Percentiles rank a stretch among this genome's conserved stretches.
Conservation (phyloP, 2,888 invertebrate genomes). For the Lypha dubia region DNA sequence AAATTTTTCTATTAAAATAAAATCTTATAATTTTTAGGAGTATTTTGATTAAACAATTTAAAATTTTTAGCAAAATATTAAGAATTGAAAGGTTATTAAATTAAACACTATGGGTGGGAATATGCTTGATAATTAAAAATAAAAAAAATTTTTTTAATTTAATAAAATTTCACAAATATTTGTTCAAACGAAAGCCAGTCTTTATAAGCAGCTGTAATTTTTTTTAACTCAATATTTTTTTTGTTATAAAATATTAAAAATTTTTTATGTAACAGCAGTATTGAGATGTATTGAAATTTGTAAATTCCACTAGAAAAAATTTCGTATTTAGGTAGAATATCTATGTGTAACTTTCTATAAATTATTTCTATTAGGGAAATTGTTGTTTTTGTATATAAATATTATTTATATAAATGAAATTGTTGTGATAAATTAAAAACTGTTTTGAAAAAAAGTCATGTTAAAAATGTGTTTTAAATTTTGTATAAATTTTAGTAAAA, state of each 20-base stretch:
- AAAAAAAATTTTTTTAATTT: neutral
- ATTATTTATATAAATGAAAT: constrained; percentile 32
- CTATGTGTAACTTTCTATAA: constrained; percentile 5
- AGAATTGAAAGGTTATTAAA: constrained; percentile 10
- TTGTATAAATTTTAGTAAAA: no score
- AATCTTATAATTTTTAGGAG: neutral
- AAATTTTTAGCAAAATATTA: constrained; percentile 9
- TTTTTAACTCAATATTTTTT: constrained; percentile 24
- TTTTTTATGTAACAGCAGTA: neutral
- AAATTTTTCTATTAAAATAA: constrained; percentile 54
- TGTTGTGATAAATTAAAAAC: constrained; percentile 47
- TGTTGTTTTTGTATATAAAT: constrained; percentile 4
- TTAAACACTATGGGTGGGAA: neutral
- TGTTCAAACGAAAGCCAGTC: neutral
- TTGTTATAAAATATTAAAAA: neutral
- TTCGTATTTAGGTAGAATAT: neutral
- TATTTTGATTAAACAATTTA: neutral
- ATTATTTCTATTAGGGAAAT: constrained; percentile 17
- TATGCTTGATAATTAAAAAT: neutral
- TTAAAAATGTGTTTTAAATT: neutral
- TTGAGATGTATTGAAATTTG: neutral
- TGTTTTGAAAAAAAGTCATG: constrained; percentile 3
- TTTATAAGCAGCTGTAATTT: constrained; percentile 49
- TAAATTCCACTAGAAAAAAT: neutral
- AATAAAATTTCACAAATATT: neutral